Conservation (phyloP, 2,888 invertebrate genomes). For the Synanthedon vespiformis region DNA sequence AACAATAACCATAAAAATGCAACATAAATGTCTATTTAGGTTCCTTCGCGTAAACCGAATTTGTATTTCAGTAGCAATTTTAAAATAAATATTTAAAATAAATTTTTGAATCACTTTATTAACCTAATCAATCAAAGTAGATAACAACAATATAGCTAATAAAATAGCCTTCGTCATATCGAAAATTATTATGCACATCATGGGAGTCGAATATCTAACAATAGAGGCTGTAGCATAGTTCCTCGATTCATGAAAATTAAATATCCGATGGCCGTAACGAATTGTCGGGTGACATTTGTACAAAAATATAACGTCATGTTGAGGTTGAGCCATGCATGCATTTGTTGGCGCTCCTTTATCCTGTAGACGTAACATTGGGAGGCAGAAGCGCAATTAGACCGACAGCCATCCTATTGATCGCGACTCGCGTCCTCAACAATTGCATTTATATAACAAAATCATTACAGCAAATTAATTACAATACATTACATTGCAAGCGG, state of each 20-base stretch:
- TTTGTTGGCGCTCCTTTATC: conserved; percentile 24
- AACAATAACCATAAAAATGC: too few relatives aligned
- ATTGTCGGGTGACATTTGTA: conserved; percentile 15
- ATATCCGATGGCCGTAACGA: conserved; percentile 33
- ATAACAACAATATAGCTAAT: too few relatives aligned
- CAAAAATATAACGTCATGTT: background rate
- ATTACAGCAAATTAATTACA: background rate
- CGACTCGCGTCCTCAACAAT: conserved; percentile 3
- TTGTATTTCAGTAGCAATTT: too few relatives aligned
- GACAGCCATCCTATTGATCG: conserved; percentile 1
- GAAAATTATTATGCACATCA: conserved; percentile 10
- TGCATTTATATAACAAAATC: conserved; percentile 1
- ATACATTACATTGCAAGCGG: background rate
- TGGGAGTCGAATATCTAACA: conserved; percentile 39
- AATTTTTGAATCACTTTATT: too few relatives aligned
- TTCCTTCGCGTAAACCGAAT: too few relatives aligned
- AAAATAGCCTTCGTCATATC: too few relatives aligned
- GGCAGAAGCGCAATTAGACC: conserved; percentile 4
- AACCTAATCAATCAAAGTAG: too few relatives aligned
- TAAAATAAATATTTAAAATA: too few relatives aligned
- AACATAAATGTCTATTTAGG: too few relatives aligned
- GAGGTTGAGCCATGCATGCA: conserved; percentile 1
- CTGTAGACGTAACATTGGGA: conserved; percentile 8
- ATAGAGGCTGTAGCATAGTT: conserved; percentile 42
- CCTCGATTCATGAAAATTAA: conserved; percentile 42